Conservation (phyloP, 1,140 invertebrate genomes). For the Hylaeus anthracinus region DNA sequence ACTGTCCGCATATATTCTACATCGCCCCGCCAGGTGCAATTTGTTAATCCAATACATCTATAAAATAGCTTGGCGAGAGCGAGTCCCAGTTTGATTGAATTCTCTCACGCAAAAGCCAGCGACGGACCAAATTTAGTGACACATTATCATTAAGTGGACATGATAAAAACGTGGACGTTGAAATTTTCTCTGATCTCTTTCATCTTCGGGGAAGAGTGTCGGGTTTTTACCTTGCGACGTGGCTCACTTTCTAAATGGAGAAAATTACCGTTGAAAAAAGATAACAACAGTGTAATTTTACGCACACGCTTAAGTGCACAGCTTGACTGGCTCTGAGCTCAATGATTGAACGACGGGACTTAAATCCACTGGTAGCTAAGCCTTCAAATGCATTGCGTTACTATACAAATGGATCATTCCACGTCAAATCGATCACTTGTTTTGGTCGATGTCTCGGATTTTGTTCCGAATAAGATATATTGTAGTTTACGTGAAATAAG, state of each 20-base stretch:
- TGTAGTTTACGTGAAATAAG: no score
- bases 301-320: not conserved
- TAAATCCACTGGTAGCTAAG: no score
- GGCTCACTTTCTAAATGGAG: not conserved
- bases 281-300: no score
- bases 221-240: not conserved
- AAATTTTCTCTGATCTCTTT: not conserved
- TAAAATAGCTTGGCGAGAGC: slow-evolving; percentile 52
- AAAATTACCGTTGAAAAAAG: not conserved
- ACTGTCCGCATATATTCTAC: slow-evolving; percentile 40
- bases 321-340: not conserved
- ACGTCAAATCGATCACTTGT: no score
- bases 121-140: slow-evolving; percentile 42
- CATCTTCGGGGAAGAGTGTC: not conserved
- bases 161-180: slow-evolving; percentile 17
- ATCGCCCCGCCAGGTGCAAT: slow-evolving; percentile 40
- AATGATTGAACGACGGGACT: not conserved
- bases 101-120: slow-evolving; percentile 43
- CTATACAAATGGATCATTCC: no score
- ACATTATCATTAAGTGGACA: slow-evolving; percentile 49
- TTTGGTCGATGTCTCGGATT: no score
- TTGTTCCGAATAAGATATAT: no score
- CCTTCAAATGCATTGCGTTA: no score
- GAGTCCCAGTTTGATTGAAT: slow-evolving; percentile 57
- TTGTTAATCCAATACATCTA: slow-evolving; percentile 54